Conservation (phyloP, 2,797 vertebrate genomes). For the Huso huso region DNA sequence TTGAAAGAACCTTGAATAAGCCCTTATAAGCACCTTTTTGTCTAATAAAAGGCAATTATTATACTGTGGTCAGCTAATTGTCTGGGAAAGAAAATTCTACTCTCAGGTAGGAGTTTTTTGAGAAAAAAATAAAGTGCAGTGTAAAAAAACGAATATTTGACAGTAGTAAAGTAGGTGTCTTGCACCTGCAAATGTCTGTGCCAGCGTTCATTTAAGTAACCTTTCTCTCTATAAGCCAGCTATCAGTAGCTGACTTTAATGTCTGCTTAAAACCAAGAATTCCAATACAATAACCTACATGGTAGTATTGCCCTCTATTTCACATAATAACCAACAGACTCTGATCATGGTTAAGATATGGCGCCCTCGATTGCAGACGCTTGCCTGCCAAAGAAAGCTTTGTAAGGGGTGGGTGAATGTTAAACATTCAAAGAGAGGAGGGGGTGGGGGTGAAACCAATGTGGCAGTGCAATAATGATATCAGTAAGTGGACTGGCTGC, state of each 20-base stretch:
- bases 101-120: no score
- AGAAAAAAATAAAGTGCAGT: no score
- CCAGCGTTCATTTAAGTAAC: constrained; percentile 7
- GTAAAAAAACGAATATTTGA: no score
- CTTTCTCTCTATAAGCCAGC: not conserved
- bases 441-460: constrained; percentile 17
- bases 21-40: no score
- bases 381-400: constrained; percentile 3
- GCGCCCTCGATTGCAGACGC: not conserved
- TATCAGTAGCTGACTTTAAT: not conserved
- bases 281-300: not conserved
- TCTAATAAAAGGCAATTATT: no score
- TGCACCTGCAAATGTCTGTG: constrained; percentile 5
- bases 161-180: no score
- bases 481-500: constrained; percentile 38
- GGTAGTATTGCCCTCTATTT: not conserved
- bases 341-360: constrained; percentile 4
- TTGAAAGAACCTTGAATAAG: no score
- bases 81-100: no score
- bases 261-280: not conserved
- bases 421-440: not conserved
- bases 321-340: constrained; percentile 2
- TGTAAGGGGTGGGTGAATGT: constrained; percentile 2
- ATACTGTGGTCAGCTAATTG: no score
- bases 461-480: constrained; percentile 42